These are phyloP conservation scores for Heliangelus exortis DNA, from an alignment of 2,797 vertebrate genomes.

Conservation along the genomic window DNA sequence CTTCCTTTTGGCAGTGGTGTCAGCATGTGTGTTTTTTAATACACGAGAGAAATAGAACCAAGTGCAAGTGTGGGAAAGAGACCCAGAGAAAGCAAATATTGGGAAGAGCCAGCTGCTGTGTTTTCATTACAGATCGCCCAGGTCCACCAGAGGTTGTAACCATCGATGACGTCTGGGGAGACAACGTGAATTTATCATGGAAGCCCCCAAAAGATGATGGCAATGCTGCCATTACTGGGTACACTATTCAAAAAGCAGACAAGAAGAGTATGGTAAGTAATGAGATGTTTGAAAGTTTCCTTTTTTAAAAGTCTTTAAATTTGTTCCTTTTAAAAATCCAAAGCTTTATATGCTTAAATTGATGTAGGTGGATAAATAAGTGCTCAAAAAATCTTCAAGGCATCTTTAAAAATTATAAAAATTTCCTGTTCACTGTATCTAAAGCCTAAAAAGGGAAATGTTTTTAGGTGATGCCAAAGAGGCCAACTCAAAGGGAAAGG, in stretches of 20 bases:
- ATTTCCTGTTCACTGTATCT: neutral
- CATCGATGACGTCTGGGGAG: slow-evolving; percentile 96
- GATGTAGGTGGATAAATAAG: neutral
- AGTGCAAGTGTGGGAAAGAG: neutral
- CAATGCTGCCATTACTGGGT: slow-evolving; percentile 95
- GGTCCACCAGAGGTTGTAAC: slow-evolving; percentile 89
- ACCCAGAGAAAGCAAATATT: neutral
- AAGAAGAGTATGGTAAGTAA: slow-evolving; percentile 96
- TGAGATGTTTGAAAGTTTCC: neutral
- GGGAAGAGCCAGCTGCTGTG: neutral
- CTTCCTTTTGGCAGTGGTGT: neutral
- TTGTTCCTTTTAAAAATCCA: neutral
- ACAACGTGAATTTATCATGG: slow-evolving; percentile 95
- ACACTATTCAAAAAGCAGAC: slow-evolving; percentile 99
- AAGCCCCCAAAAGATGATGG: slow-evolving; percentile 91
- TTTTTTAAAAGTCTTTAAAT: neutral
- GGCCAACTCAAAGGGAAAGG: neutral
- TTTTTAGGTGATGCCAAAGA: neutral
- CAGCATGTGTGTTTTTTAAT: accelerated
- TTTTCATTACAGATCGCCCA: slow-evolving; percentile 85
- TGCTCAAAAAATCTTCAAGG: neutral
- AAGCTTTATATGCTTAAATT: neutral
- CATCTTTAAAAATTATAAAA: neutral
- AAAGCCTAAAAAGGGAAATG: neutral
- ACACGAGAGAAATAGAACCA: neutral